Conservation (phyloP, 2,113 vertebrate genomes). For the Glaucidium brasilianum region DNA sequence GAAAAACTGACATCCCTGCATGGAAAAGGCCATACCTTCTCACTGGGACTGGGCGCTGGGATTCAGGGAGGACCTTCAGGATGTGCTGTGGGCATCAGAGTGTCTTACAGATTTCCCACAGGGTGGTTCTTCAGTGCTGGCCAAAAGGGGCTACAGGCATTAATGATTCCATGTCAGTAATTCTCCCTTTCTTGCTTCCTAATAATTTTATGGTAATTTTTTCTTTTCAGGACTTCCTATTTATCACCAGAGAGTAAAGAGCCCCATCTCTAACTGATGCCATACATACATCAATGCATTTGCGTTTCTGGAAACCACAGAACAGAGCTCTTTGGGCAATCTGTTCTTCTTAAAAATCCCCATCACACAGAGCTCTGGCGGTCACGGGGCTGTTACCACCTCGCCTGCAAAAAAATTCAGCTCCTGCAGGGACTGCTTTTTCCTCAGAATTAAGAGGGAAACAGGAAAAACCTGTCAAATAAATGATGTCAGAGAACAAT, state of each 20-base stretch:
- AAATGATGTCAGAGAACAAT: background rate
- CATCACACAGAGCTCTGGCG: background rate
- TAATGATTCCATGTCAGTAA: accelerated
- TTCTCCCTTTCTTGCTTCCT: background rate
- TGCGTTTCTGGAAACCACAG: background rate
- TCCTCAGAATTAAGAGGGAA: background rate
- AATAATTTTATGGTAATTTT: background rate
- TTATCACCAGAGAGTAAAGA: background rate
- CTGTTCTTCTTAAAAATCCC: background rate
- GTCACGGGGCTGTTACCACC: background rate
- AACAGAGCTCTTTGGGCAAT: background rate
- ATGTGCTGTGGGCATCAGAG: background rate
- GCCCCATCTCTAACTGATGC: background rate
- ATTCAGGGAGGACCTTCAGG: background rate
- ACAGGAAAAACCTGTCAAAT: background rate
- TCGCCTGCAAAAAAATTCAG: background rate
- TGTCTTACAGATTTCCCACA: background rate
- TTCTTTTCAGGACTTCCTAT: background rate
- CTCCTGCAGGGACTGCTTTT: background rate
- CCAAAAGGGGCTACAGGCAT: background rate
- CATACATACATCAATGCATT: background rate
- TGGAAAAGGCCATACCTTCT: background rate
- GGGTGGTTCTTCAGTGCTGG: background rate
- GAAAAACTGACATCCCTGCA: background rate
- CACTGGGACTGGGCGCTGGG: background rate